These are phyloP conservation scores for Spongilla lacustris DNA, from an alignment of 37 sponge, comb jelly and placozoan species.

Conservation along the genomic window DNA sequence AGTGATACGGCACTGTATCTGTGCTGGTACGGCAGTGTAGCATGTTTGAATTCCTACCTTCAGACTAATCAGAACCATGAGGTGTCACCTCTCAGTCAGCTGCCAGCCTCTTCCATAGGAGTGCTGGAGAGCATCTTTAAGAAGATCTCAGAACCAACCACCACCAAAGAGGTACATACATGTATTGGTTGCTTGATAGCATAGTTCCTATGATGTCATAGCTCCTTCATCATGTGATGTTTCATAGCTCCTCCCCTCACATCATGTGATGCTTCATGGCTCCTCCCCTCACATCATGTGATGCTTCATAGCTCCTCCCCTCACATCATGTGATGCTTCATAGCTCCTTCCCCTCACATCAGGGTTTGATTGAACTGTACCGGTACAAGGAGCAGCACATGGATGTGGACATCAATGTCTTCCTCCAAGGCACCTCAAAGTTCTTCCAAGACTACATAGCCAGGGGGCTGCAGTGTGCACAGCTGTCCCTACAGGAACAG, in stretches of 20 bases:
- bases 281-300: neutral
- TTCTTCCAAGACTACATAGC: slow-evolving; percentile 54
- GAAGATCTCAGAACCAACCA: neutral
- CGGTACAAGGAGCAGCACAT: slow-evolving; percentile 43
- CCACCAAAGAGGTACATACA: neutral
- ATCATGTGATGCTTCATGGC: no score
- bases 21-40: neutral
- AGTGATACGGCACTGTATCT: no score
- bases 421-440: slow-evolving; percentile 3
- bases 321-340: no score
- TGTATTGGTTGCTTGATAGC: no score
- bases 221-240: no score
- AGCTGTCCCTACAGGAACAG: neutral
- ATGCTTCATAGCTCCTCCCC: neutral
- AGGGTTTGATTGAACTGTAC: slow-evolving; percentile 67
- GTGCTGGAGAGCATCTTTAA: neutral
- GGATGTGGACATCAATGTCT: slow-evolving; percentile 32
- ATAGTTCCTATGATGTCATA: no score
- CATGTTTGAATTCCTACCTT: neutral
- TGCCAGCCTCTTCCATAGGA: neutral
- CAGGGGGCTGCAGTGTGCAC: slow-evolving; percentile 32
- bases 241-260: neutral
- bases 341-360: neutral
- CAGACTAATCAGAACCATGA: neutral
- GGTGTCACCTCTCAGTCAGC: neutral